Evolutionary conservation across 2,888 invertebrate genomes (phyloP).

Genomic region (Sinelater perroti): DNA sequence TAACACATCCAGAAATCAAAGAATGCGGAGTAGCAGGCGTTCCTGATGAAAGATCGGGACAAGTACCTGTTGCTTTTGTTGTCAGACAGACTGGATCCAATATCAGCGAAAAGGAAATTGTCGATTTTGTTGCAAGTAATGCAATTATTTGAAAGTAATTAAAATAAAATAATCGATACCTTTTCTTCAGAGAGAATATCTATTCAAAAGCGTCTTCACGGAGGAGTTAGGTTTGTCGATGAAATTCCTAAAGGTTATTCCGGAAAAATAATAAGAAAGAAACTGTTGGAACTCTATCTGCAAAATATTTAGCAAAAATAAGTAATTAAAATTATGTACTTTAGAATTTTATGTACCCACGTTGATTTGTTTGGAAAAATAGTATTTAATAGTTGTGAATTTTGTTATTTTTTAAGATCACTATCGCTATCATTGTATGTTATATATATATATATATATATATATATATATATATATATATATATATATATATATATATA

Average conservation of each 20-base stretch:
- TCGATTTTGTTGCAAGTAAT: constrained; percentile 61
- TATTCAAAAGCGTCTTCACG: constrained; percentile 75
- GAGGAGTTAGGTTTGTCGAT: constrained; percentile 77
- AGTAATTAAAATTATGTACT: no score
- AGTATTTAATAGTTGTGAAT: no score
- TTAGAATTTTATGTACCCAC: no score
- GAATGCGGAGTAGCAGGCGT: constrained; percentile 86
- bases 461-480: no score
- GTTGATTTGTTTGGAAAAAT: no score
- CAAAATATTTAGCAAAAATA: no score
- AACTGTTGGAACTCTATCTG: constrained; percentile 30
- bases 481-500: no score
- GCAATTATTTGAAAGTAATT: no score
- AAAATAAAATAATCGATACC: no score
- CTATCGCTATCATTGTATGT: no score
- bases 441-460: no score
- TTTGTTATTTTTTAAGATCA: no score
- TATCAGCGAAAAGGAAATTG: constrained; percentile 60
- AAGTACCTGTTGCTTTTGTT: constrained; percentile 76
- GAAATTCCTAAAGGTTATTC: constrained; percentile 80
- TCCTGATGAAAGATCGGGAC: constrained; percentile 77
- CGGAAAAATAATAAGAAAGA: constrained; percentile 80
- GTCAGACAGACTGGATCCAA: constrained; percentile 64
- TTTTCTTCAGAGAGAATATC: constrained; percentile 65
- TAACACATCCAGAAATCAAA: constrained; percentile 74